A percentile compares a stretch with the other conserved stretches of the same genome.
phyloP scores from a whole-genome alignment of 2,113 vertebrate species.

The Willisornis vidua region DNA sequence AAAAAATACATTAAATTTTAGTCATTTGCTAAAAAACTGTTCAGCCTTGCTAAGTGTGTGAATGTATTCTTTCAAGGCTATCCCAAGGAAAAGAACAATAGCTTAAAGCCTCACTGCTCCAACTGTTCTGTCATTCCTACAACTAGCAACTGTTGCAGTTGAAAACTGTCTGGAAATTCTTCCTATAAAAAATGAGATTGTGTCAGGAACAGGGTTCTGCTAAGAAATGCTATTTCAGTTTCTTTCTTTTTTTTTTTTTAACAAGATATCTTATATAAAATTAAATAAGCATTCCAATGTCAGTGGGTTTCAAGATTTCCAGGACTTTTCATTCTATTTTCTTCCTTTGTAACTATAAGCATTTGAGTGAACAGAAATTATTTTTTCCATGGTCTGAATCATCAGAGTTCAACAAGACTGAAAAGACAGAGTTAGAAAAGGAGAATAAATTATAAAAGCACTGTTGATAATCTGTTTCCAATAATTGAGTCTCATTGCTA shows the following conservation, averaged over 20 bases:
- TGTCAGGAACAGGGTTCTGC: neutral
- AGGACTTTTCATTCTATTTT: neutral
- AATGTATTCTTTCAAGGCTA: conserved; percentile 3
- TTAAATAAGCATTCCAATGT: neutral
- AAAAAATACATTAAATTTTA: neutral
- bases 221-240: neutral
- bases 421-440: neutral
- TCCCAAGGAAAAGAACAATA: neutral
- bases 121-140: conserved; percentile 9
- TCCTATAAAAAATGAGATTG: neutral
- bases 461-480: neutral
- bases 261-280: neutral
- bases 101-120: conserved; percentile 22
- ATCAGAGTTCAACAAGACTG: neutral
- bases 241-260: too few species aligned
- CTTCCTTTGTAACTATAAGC: neutral
- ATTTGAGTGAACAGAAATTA: neutral
- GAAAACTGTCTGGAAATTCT: conserved; percentile 4
- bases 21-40: neutral
- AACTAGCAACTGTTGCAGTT: neutral
- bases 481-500: neutral
- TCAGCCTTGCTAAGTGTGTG: neutral
- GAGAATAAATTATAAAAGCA: neutral
- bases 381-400: neutral
- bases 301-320: neutral